Conservation (phyloP, 2,113 vertebrate species). For the Trematomus loennbergii region DNA sequence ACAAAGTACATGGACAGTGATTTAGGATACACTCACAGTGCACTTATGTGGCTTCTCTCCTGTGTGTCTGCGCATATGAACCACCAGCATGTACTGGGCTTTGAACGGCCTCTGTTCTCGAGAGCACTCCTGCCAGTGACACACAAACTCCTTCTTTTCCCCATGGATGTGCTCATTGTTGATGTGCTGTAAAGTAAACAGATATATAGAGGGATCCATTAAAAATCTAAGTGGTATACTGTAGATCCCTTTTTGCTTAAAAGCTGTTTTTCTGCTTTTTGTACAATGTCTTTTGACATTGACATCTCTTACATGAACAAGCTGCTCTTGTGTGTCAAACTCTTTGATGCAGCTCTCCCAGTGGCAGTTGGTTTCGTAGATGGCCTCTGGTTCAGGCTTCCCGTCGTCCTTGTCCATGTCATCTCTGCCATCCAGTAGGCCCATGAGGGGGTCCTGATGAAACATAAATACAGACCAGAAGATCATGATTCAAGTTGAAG, state of each 20-base stretch:
- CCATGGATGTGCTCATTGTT: slow-evolving; percentile 99
- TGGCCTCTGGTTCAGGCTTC: slow-evolving; percentile 90
- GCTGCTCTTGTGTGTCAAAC: slow-evolving; percentile 96
- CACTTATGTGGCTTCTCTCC: slow-evolving; percentile 99
- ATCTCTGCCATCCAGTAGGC: slow-evolving; percentile 91
- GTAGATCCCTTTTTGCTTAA: not conserved
- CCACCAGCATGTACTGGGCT: slow-evolving; percentile 99
- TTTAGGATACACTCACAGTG: slow-evolving; percentile 87
- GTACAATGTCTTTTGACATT: not conserved
- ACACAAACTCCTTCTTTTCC: slow-evolving; percentile 99
- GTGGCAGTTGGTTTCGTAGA: slow-evolving; percentile 97
- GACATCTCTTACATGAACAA: slow-evolving; percentile 90
- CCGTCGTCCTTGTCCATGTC: slow-evolving; percentile 96
- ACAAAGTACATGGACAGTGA: not conserved
- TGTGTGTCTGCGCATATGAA: slow-evolving; percentile 98
- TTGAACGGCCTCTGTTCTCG: slow-evolving; percentile 98
- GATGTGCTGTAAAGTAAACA: slow-evolving; percentile 88
- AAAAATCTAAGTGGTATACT: not conserved
- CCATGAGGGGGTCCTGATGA: slow-evolving; percentile 91
- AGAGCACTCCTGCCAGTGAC: slow-evolving; percentile 96
- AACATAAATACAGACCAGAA: slow-evolving; percentile 10
- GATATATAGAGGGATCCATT: not conserved
- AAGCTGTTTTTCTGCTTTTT: not conserved
- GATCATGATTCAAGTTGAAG: not conserved
- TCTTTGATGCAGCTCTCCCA: slow-evolving; percentile 97